These are phyloP conservation scores for Frankliniella intonsa DNA, from an alignment of 2,888 invertebrate genomes.

Conservation along the genomic window DNA sequence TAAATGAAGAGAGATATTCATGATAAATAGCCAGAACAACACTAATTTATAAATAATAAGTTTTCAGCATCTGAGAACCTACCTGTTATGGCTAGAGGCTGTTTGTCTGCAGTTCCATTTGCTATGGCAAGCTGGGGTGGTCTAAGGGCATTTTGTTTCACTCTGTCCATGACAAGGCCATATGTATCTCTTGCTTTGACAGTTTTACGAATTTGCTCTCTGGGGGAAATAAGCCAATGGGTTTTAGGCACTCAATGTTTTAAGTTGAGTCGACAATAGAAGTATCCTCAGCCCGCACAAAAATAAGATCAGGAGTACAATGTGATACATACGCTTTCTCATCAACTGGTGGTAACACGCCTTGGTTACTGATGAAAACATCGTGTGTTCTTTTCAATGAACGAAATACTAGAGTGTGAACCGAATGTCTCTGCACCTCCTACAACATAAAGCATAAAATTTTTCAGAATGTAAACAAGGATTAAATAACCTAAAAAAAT, in stretches of 20 bases:
- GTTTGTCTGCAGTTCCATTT: conserved; percentile 44
- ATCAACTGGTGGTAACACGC: conserved; percentile 75
- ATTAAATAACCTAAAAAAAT: background rate
- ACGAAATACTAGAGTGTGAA: conserved; percentile 93
- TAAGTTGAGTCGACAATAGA: background rate
- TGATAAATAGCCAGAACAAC: background rate
- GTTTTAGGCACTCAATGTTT: conserved; percentile 5
- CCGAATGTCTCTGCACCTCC: conserved; percentile 93
- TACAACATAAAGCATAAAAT: conserved; percentile 42
- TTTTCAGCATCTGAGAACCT: background rate
- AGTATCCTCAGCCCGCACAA: background rate
- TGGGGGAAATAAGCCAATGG: conserved; percentile 43
- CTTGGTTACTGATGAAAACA: conserved; percentile 91
- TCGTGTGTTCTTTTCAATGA: conserved; percentile 96
- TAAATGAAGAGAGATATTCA: conserved; percentile 27
- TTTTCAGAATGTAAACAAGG: background rate
- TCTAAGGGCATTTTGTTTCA: conserved; percentile 56
- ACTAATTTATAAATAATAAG: background rate
- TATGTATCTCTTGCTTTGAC: conserved; percentile 83
- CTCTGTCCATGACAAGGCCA: conserved; percentile 74
- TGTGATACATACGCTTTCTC: conserved; percentile 67
- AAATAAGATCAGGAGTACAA: background rate
- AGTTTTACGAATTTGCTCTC: conserved; percentile 65
- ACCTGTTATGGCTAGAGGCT: conserved; percentile 30
- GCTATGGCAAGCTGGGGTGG: conserved; percentile 53